Conservation (phyloP, 2,888 invertebrate species). For the Tetragonula carbonaria region DNA sequence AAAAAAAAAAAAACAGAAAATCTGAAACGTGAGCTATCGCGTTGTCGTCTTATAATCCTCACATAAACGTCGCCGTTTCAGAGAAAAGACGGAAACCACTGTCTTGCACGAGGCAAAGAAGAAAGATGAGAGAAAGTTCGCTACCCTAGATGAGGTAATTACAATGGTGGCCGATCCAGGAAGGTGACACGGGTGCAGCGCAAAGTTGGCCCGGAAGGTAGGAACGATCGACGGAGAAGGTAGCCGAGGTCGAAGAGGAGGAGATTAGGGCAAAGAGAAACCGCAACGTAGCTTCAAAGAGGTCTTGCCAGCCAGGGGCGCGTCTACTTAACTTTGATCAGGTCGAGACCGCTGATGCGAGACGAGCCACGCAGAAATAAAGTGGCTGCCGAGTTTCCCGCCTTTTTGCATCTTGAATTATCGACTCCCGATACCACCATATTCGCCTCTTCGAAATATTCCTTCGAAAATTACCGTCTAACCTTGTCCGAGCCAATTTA, state of each 20-base stretch:
- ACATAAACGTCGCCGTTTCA: neutral
- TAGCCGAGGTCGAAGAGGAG: conserved; percentile 63
- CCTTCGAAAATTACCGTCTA: neutral
- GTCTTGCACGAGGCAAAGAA: conserved; percentile 31
- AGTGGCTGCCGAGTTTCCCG: conserved; percentile 68
- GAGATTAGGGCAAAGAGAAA: conserved; percentile 79
- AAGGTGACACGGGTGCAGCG: conserved; percentile 66
- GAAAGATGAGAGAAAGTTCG: conserved; percentile 21
- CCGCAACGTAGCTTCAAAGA: conserved; percentile 80
- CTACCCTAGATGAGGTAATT: conserved; percentile 69
- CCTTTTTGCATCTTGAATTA: conserved; percentile 71
- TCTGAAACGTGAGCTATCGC: neutral
- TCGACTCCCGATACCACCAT: conserved; percentile 48
- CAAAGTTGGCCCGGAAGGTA: conserved; percentile 82
- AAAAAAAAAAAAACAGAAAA: neutral
- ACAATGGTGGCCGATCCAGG: conserved; percentile 56
- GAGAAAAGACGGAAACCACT: conserved; percentile 4
- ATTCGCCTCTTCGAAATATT: conserved; percentile 5
- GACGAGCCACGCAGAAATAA: conserved; percentile 75
- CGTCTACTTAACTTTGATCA: conserved; percentile 84
- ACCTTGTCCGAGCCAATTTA: neutral
- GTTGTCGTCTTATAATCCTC: neutral
- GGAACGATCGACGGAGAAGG: conserved; percentile 76
- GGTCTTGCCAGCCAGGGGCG: conserved; percentile 73
- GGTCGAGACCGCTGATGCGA: conserved; percentile 81